Evolutionary conservation across 1,140 invertebrate genomes (phyloP), one percentile per base, ranked within the genome.

Genomic region (Pemphigus obesinymphae): DNA sequence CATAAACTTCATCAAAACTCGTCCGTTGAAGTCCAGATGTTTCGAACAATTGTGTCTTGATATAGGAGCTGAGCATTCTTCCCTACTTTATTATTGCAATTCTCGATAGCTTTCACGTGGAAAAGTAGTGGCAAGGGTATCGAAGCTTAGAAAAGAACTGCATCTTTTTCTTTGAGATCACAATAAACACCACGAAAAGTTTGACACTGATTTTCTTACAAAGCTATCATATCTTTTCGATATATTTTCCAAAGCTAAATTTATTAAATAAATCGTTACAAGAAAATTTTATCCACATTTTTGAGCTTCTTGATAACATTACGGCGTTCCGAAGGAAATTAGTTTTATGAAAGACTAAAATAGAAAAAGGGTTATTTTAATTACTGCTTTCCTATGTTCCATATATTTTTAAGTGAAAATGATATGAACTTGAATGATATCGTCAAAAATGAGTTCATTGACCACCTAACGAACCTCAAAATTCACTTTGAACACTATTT

Each of bases 31-130:
- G n/a, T n/a, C 73, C 29, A 63, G 61, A 66, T 43, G 61, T 37
- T 83, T 83, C 48, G 37, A 68, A 55, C 40, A 50, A 17, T n/a
- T 83, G 15, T 83, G 82, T 80, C 34, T 80, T 15, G 73, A 83
- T 68, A 68, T 83, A n/a, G 72, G 66, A 20, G 63, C 53, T 55
- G 23, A 55, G n/a, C 58, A 80, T 37, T 13, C 58, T 31, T 63
- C 29, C 31, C 13, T 63, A 63, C 58, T 63, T 63, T 63, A 63
- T 29, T 63, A 63, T 63, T 13, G 26, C 58, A 63, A 63, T 63
- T 63, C 29, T 63, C 58, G 58, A 63, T 63, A 13, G 29, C 58
- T 63, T 63, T 63, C 58, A 34, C 58, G 58, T 31, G 31, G 58
- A 63, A 63, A 31, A 17, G 58, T 63, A 63, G 31, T 63, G 29